Conservation (phyloP, 2,888 invertebrate genomes). For the Phengaris alcon region DNA sequence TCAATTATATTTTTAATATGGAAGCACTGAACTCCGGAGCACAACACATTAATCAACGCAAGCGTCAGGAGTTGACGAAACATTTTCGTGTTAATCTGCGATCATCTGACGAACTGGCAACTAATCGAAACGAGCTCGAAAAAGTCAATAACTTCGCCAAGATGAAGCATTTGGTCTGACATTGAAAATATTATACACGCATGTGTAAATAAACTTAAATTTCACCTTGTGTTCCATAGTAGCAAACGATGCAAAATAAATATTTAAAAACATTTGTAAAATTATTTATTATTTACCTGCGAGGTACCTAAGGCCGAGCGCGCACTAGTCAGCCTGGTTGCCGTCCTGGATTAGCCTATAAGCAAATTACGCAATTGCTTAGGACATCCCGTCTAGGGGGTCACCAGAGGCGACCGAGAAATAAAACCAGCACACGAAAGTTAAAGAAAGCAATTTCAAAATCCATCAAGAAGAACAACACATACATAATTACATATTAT, state of each 20-base stretch:
- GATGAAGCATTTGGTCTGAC: neutral
- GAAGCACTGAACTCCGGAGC: neutral
- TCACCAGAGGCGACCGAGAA: too few species aligned
- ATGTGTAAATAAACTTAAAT: neutral
- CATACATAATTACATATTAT: too few species aligned
- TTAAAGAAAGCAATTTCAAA: too few species aligned
- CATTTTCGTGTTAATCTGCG: neutral
- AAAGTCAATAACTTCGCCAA: conserved; percentile 17
- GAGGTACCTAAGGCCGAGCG: too few species aligned
- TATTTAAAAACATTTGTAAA: too few species aligned
- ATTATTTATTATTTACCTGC: too few species aligned
- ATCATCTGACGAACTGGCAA: conserved; percentile 1
- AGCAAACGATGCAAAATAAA: neutral
- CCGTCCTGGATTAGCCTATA: too few species aligned
- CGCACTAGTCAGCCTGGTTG: too few species aligned
- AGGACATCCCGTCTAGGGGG: too few species aligned
- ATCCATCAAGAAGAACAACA: too few species aligned
- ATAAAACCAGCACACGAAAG: too few species aligned
- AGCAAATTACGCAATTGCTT: too few species aligned
- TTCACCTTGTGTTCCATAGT: conserved; percentile 1
- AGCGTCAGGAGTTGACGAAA: neutral
- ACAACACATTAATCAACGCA: neutral
- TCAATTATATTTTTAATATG: conserved; percentile 21
- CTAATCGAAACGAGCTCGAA: conserved; percentile 7
- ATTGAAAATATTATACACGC: conserved; percentile 16